phyloP scores from a whole-genome alignment of 2,888 invertebrate genomes.

The Nephrotoma guestfalica region DNA sequence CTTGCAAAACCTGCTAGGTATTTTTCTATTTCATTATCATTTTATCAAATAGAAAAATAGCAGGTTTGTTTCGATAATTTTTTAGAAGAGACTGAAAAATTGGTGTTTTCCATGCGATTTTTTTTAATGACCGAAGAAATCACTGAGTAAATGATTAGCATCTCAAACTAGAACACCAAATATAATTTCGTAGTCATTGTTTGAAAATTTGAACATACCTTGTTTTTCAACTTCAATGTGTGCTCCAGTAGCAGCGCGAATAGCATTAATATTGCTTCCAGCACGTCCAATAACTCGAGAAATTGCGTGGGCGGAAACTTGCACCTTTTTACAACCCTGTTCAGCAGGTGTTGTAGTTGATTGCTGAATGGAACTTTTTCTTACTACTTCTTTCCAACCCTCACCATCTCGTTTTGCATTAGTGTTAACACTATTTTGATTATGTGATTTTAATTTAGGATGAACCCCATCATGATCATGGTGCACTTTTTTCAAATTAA shows the following conservation, averaged over 20 bases:
- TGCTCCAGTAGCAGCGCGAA: conserved; percentile 90
- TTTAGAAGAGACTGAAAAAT: no score
- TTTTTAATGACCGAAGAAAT: no score
- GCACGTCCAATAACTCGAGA: conserved; percentile 95
- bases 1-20: no score
- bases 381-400: conserved; percentile 94
- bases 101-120: no score
- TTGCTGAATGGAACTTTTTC: conserved; percentile 54
- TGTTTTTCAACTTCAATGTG: conserved; percentile 98
- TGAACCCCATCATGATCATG: background rate
- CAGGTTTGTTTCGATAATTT: no score
- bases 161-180: no score
- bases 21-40: no score
- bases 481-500: background rate
- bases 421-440: conserved; percentile 30
- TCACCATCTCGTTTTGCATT: conserved; percentile 62
- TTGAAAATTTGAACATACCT: conserved; percentile 28
- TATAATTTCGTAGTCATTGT: no score
- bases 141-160: no score
- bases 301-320: conserved; percentile 87
- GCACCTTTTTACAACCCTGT: conserved; percentile 71
- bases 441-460: conserved; percentile 37
- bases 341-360: conserved; percentile 25
- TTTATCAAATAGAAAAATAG: no score
- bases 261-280: conserved; percentile 96